These are phyloP conservation scores for Balaeniceps rex DNA, from an alignment of 2,113 vertebrate genomes.

Conservation along the genomic window DNA sequence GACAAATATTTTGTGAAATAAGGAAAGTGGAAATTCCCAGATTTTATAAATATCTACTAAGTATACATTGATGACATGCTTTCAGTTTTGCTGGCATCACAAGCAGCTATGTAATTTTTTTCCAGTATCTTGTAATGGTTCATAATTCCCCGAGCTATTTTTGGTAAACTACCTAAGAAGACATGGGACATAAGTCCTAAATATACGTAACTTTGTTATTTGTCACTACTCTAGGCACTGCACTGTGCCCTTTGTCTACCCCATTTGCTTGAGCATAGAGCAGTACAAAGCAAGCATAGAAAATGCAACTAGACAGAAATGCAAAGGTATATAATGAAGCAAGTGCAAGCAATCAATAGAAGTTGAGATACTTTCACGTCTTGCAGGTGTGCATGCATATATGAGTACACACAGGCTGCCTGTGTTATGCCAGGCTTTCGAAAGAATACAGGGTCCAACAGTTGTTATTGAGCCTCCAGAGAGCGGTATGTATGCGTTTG, in stretches of 20 bases:
- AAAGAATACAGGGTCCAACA: not conserved
- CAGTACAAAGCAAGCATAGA: not conserved
- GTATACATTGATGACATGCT: not conserved
- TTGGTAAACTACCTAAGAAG: not conserved
- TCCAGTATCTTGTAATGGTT: not conserved
- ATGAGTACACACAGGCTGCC: not conserved
- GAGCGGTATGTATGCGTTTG: not conserved
- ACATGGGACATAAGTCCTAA: not conserved
- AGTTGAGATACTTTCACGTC: not conserved
- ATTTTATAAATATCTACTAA: not conserved
- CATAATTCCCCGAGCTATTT: not conserved
- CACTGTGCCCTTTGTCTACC: not conserved
- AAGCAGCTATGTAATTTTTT: not conserved
- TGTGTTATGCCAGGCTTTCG: not conserved
- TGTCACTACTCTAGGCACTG: not conserved
- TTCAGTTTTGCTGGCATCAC: slow-evolving; percentile 12
- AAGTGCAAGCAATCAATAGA: not conserved
- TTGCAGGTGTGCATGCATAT: not conserved
- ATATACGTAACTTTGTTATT: not conserved
- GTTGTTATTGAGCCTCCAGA: not conserved
- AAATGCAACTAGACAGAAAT: not conserved
- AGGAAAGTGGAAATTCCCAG: slow-evolving; percentile 6
- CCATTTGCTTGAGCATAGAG: not conserved
- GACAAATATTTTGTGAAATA: not conserved
- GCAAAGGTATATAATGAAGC: not conserved